These are phyloP conservation scores for Chrysaora quinquecirrha DNA, from an alignment of 30 jellyfish, hydroid and myxozoan genomes.

Conservation along the genomic window DNA sequence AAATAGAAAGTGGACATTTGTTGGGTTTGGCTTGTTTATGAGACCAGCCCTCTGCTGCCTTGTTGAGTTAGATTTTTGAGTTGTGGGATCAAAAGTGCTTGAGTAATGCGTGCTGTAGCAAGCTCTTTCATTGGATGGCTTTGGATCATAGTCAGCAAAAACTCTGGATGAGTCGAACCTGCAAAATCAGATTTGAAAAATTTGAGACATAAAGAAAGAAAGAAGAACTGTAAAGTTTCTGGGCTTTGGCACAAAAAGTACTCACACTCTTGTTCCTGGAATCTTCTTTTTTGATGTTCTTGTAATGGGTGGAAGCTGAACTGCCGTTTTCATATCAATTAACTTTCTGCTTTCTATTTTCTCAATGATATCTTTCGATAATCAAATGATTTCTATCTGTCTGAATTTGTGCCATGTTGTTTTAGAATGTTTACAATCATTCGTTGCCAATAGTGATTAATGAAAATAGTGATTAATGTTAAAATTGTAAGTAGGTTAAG, in stretches of 20 bases:
- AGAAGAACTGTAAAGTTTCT: no score
- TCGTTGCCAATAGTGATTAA: slow-evolving; percentile 34
- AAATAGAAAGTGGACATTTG: slow-evolving; percentile 53
- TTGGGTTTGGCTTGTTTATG: slow-evolving; percentile 44
- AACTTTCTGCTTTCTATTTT: no score
- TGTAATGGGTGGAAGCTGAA: slow-evolving; percentile 58
- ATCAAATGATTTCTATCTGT: no score
- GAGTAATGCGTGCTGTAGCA: slow-evolving; percentile 34
- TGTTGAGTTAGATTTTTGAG: background rate
- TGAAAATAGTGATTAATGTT: no score
- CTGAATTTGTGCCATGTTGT: no score
- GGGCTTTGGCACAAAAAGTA: background rate
- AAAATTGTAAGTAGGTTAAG: background rate
- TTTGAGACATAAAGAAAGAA: no score
- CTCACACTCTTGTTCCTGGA: slow-evolving; percentile 82
- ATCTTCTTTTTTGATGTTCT: slow-evolving; percentile 64
- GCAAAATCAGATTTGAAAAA: slow-evolving; percentile 20
- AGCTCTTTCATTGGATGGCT: background rate
- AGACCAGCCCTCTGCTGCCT: slow-evolving; percentile 65
- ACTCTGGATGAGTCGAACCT: slow-evolving; percentile 71
- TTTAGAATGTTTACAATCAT: slow-evolving; percentile 1
- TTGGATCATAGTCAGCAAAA: slow-evolving; percentile 62
- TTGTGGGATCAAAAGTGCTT: slow-evolving; percentile 9
- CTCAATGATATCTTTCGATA: no score
- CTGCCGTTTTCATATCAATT: slow-evolving; percentile 41